phyloP scores from a whole-genome alignment of 2,888 invertebrate genomes.

The Nowickia ferox region DNA sequence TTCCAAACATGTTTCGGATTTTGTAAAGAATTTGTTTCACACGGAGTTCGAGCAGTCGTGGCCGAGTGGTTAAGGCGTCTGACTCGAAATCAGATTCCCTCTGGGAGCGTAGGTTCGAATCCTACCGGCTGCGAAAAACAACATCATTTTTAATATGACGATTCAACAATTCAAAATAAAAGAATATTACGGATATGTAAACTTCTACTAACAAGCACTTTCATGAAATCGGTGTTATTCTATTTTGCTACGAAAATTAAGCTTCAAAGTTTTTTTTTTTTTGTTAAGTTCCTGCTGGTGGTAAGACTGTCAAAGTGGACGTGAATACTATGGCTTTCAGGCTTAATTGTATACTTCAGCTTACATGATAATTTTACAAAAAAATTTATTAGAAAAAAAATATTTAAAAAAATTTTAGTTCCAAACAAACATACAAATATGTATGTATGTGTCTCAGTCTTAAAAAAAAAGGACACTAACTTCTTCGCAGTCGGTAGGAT shows the following conservation, averaged over 20 bases:
- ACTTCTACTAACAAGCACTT: no score
- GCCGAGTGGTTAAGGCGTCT: constrained; percentile 84
- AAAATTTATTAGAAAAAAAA: no score
- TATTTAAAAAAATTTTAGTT: no score
- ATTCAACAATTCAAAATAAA: no score
- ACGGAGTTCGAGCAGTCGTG: constrained; percentile 79
- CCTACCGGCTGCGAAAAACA: constrained; percentile 86
- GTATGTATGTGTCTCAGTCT: not conserved
- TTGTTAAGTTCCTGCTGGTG: not conserved
- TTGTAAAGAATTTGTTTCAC: no score
- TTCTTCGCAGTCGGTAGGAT: constrained; percentile 76
- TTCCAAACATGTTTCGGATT: no score
- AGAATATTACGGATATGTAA: no score
- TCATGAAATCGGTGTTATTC: no score
- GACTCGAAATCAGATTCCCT: constrained; percentile 87
- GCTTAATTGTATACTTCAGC: not conserved
- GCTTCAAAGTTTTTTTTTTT: not conserved
- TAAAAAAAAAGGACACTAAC: not conserved
- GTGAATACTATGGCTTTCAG: no score
- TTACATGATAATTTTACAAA: no score
- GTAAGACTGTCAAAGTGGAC: not conserved
- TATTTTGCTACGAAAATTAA: no score
- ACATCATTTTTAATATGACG: no score
- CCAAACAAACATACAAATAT: not conserved
- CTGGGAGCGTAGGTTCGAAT: constrained; percentile 85